Base-by-base conservation (phyloP, 1,140 invertebrate genomes). In the Ptiloglossa arizonensis region DNA sequence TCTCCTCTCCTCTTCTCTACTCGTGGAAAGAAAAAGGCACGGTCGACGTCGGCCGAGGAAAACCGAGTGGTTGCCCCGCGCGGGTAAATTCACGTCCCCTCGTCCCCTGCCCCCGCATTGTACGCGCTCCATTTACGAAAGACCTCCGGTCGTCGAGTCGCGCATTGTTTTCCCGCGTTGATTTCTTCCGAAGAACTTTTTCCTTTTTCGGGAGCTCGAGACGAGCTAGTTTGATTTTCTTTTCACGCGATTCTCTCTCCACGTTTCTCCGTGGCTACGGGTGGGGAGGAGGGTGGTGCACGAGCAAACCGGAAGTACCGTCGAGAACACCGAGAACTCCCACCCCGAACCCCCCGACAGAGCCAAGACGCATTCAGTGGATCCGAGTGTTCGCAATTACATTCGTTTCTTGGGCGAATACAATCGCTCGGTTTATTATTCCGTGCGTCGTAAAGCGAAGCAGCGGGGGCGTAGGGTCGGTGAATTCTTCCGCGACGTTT, bases 161-260 rank as follows among this genome's bases (percentile, higher is more conserved):
- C 54, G 50, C 62, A 80, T 81, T 73, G 73, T 85, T 77, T 62
- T 54, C 38, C 62, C 73, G 67, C 82, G 82, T 84, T 77, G 77
- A 80, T 80, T 83, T 35, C 81, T 44, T 32, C 41, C 35, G 41
- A 27, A 59, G 64, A 41, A 68, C 19, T 71, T 54, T 44, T 54
- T 48, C 80, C 48, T 22, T 15, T 1, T 17, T 27, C 27, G 48
- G 54, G 69, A 29, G 24, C 60, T n/a, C n/a, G n/a, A n/a, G 48
- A 46, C 66, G 71, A 57, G 64, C 56, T 32, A 62, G 63, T 84
- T 84, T 73, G 72, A 73, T 81, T 84, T 84, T 84, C 78, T 78
- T 85, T 85, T 81, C 82, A 68, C 46, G 46, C 68, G 68, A 84
- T 70, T 70, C 64, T 59, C n/a, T n/a, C n/a, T n/a, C n/a, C n/a